Evolutionary conservation across 2,113 vertebrate genomes (phyloP), one percentile per base, ranked within the genome.

Genomic region (human): DNA sequence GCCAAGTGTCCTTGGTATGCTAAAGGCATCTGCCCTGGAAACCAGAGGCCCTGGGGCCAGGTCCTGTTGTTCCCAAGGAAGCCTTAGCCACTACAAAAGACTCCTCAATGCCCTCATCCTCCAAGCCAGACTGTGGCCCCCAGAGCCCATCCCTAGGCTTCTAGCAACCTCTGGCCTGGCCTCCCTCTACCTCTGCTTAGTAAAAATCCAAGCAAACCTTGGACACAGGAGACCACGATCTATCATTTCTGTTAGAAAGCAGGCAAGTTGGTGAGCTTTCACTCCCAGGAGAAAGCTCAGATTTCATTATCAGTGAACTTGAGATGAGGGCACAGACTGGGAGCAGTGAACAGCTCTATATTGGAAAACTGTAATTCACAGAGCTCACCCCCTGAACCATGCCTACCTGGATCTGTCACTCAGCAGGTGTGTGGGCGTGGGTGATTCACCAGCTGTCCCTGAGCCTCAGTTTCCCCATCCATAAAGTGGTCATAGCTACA

Each of bases 1-100:
- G 97, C 96, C 97, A 97, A 97, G 48, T 1, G 43, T 95, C 96
- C 94, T 98, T 98, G 91, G 64, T 95, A 98, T 98, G 94, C 98
- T 64, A 59, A 38, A 95, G 40, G 91, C 97, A 66, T 97, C 83
- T 96, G 96, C 68, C 98, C 98, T 98, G 98, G 66, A 98, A 98
- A 98, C 96, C 90, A 87, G 83, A 93, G 82, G 73, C 68, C 82
- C 61, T 0, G 1, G 50, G 68, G 79, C 91, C 82, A 79, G 81
- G 89, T 43, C 93, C 35, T 57, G 2, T 40, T 50, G 81, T 97
- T 96, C 85, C 82, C 68, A 23, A 94, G 45, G 61, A 30, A 94
- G 35, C 25, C 25, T 40, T 73, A 81, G 72, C 55, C 80, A 76
- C 66, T 52, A 43, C 50, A 66, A 90, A 80, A 40, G 61, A 93